phyloP scores from a whole-genome alignment of 2,888 invertebrate species.

The Branchipolynoe longqiensis region DNA sequence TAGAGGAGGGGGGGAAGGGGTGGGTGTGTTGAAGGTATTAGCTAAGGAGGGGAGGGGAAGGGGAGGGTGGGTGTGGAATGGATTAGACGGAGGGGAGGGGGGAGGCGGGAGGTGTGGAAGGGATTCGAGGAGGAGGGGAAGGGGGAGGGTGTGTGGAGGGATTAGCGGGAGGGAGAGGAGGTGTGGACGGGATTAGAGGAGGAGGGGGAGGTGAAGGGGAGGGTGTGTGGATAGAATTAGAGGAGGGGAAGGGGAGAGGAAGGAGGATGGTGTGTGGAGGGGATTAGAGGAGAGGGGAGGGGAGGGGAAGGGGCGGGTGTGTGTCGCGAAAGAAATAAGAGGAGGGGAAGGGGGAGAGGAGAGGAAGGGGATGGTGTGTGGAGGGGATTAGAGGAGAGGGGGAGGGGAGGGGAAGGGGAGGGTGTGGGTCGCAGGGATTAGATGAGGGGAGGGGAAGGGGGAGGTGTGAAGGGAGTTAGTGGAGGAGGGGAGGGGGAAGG shows the following conservation, averaged over 20 bases:
- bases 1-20: background rate
- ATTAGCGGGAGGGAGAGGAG: no score
- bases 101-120: background rate
- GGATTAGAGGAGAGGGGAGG: no score
- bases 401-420: background rate
- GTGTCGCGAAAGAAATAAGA: background rate
- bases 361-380: background rate
- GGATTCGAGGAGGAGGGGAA: no score
- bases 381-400: background rate
- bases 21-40: no score
- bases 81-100: background rate
- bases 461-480: background rate
- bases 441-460: background rate
- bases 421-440: background rate
- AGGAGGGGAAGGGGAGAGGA: no score
- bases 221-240: no score
- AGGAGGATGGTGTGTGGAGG: background rate
- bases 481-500: no score
- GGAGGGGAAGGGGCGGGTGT: no score
- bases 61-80: background rate
- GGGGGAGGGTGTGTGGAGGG: no score
- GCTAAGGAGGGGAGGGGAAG: no score
- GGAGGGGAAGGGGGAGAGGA: background rate
- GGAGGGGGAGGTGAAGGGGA: no score
- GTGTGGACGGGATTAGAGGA: no score